Evolutionary conservation across 2,113 vertebrate genomes (phyloP).

Genomic region (Ursus arctos): DNA sequence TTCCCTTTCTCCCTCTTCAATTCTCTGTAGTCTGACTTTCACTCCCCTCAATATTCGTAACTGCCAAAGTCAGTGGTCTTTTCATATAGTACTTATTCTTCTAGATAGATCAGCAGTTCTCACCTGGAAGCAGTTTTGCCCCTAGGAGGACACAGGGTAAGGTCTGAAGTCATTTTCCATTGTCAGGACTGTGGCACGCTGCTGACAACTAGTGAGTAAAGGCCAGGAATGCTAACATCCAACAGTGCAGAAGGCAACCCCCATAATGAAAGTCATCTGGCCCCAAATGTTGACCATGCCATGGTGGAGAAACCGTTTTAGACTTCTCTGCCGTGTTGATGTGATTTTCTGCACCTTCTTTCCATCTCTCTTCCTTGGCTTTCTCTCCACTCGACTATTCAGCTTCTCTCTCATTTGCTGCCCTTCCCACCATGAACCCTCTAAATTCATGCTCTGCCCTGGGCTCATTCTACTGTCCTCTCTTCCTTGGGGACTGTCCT

Average conservation of each 20-base stretch:
- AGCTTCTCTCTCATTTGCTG: not conserved
- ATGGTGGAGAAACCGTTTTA: accelerated
- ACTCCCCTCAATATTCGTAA: not conserved
- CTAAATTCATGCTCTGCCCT: not conserved
- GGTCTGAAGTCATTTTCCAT: not conserved
- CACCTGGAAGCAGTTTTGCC: not conserved
- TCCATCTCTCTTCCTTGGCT: not conserved
- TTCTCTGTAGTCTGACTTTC: not conserved
- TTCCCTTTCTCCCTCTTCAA: not conserved
- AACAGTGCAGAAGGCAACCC: not conserved
- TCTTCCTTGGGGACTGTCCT: not conserved
- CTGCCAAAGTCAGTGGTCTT: not conserved
- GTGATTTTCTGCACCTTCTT: too few species aligned
- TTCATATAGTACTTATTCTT: not conserved
- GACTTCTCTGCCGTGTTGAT: not conserved
- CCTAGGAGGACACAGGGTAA: not conserved
- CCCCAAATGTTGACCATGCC: accelerated
- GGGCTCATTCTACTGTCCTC: not conserved
- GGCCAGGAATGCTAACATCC: not conserved
- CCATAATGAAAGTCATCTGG: not conserved
- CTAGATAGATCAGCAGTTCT: not conserved
- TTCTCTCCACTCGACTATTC: not conserved
- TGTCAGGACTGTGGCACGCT: not conserved
- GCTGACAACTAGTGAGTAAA: not conserved
- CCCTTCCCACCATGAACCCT: not conserved